Conservation (phyloP, 2,113 vertebrate species). For the Chaenocephalus aceratus region DNA sequence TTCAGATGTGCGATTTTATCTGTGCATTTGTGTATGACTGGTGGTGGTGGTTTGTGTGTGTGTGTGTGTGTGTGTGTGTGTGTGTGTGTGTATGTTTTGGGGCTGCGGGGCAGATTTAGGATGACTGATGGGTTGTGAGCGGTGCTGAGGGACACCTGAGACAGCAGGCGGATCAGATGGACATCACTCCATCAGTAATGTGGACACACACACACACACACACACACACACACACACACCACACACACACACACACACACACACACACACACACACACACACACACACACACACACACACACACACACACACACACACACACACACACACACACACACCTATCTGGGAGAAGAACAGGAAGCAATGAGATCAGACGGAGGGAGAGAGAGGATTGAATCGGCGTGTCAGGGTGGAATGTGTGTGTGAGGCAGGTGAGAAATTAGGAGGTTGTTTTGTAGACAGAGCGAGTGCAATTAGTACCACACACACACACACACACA, state of each 20-base stretch:
- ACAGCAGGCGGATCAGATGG: slow-evolving; percentile 72
- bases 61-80: slow-evolving; percentile 32
- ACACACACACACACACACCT: slow-evolving; percentile 33
- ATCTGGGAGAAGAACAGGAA: slow-evolving; percentile 37
- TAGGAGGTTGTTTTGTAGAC: slow-evolving; percentile 82
- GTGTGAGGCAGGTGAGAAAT: slow-evolving; percentile 80
- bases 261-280: slow-evolving; percentile 12
- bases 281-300: slow-evolving; percentile 30
- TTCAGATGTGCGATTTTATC: slow-evolving; percentile 71
- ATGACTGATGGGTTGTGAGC: slow-evolving; percentile 83
- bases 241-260: slow-evolving; percentile 30
- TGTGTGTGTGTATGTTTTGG: slow-evolving; percentile 76
- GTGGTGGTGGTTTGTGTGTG: slow-evolving; percentile 35
- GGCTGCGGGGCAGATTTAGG: slow-evolving; percentile 83
- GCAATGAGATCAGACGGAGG: background rate
- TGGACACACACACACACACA: slow-evolving; percentile 39
- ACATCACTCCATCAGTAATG: slow-evolving; percentile 72
- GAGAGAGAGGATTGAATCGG: slow-evolving; percentile 28
- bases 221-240: no score
- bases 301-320: slow-evolving; percentile 38
- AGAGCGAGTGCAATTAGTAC: slow-evolving; percentile 62
- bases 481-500: slow-evolving; percentile 55
- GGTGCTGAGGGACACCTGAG: slow-evolving; percentile 76
- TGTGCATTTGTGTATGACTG: slow-evolving; percentile 68
- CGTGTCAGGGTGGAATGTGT: slow-evolving; percentile 77